A percentile compares a stretch with the other conserved stretches of the same genome.
phyloP scores from a whole-genome alignment of 1,140 invertebrate genomes.

The Drosophila jambulina region DNA sequence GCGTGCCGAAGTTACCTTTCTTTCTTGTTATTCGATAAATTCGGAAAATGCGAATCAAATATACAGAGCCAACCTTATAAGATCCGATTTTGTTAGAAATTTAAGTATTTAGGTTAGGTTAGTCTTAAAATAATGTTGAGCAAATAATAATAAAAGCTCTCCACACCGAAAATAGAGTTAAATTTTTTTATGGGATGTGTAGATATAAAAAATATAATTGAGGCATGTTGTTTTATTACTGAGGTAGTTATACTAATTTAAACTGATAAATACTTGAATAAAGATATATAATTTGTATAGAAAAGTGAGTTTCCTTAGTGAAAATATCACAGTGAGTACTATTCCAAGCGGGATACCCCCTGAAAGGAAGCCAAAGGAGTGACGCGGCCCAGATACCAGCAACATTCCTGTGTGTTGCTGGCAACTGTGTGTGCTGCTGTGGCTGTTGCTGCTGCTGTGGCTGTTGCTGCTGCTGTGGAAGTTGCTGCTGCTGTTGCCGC shows the following conservation, averaged over 20 bases:
- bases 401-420: slow-evolving; percentile 45
- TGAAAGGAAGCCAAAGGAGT: slow-evolving; percentile 27
- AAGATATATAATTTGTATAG: neutral
- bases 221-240: neutral
- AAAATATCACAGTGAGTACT: neutral
- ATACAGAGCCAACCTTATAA: too few relatives aligned
- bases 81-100: too few relatives aligned
- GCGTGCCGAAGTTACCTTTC: too few relatives aligned
- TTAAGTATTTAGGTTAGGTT: too few relatives aligned
- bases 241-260: neutral
- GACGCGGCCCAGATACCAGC: neutral
- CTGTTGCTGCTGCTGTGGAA: too few relatives aligned
- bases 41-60: too few relatives aligned
- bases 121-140: too few relatives aligned
- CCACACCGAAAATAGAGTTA: neutral
- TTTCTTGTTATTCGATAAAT: too few relatives aligned
- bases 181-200: neutral
- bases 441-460: slow-evolving; percentile 44
- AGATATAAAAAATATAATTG: neutral
- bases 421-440: slow-evolving; percentile 19
- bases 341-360: neutral
- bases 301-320: neutral
- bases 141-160: too few relatives aligned
- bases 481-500: slow-evolving; percentile 35
- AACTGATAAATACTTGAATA: neutral